phyloP scores from a whole-genome alignment of 2,797 vertebrate species.

The Ctenopoma kingsleyae region DNA sequence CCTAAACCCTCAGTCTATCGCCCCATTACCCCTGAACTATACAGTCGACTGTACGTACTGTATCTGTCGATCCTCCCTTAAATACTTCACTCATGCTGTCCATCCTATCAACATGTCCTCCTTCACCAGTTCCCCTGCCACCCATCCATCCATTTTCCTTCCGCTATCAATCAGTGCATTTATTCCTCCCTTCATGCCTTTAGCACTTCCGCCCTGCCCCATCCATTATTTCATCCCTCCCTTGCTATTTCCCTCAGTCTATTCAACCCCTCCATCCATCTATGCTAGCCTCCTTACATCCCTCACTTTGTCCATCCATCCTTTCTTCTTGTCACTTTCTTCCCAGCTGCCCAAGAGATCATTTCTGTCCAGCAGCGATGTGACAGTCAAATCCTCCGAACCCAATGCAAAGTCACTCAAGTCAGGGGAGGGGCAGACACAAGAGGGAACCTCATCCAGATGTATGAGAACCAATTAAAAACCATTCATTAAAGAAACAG shows the following conservation, averaged over 20 bases:
- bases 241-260: constrained; percentile 41
- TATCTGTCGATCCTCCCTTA: constrained; percentile 36
- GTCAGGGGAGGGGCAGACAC: background rate
- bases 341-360: constrained; percentile 31
- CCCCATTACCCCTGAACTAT: constrained; percentile 51
- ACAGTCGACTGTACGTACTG: constrained; percentile 7
- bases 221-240: constrained; percentile 61
- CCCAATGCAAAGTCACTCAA: background rate
- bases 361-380: constrained; percentile 29
- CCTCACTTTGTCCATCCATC: constrained; percentile 51
- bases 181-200: constrained; percentile 55
- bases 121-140: constrained; percentile 57
- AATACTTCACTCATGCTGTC: constrained; percentile 58
- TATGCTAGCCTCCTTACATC: constrained; percentile 31
- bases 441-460: background rate
- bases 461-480: background rate
- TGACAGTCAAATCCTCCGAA: constrained; percentile 25
- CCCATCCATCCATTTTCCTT: constrained; percentile 55
- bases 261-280: constrained; percentile 54
- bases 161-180: constrained; percentile 61
- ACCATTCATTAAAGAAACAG: constrained; percentile 9
- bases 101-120: constrained; percentile 55
- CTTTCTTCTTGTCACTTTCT: constrained; percentile 45
- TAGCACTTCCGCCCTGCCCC: constrained; percentile 41
- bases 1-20: constrained; percentile 23